Conservation (phyloP, 2,888 invertebrate species). For the Ormyrus pomaceus region DNA sequence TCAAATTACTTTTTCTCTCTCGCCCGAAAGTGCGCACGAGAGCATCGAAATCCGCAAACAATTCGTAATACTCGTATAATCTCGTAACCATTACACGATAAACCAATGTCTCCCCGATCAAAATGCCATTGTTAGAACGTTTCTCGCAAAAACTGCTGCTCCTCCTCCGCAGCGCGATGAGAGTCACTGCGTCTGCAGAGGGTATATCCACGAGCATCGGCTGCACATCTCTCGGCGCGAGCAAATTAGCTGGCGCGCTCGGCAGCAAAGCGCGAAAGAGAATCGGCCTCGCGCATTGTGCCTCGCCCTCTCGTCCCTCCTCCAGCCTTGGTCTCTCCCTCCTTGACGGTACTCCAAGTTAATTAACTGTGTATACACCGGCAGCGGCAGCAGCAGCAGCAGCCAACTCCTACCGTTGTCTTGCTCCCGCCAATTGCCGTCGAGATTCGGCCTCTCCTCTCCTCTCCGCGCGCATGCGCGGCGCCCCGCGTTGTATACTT, state of each 20-base stretch:
- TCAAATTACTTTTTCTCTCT: too few relatives aligned
- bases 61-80: too few relatives aligned
- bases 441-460: conserved; percentile 60
- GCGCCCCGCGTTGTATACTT: not conserved
- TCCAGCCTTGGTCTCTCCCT: not conserved
- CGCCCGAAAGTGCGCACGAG: too few relatives aligned
- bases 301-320: conserved; percentile 55
- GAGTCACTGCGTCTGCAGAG: not conserved
- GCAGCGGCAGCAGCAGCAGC: conserved; percentile 43
- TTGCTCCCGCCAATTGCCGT: conserved; percentile 72
- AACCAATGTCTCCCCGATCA: too few relatives aligned
- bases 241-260: conserved; percentile 13
- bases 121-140: too few relatives aligned
- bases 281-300: conserved; percentile 34
- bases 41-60: too few relatives aligned
- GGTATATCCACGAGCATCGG: not conserved
- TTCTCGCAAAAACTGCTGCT: too few relatives aligned
- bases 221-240: conserved; percentile 47
- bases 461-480: conserved; percentile 37
- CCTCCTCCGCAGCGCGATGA: too few relatives aligned
- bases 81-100: too few relatives aligned
- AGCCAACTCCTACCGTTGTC: conserved; percentile 73
- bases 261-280: not conserved
- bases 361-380: conserved; percentile 75
- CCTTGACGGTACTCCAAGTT: conserved; percentile 68